Evolutionary conservation across 2,888 invertebrate species (phyloP), one percentile per base, ranked within the genome.

Genomic region (Biston betularia): DNA sequence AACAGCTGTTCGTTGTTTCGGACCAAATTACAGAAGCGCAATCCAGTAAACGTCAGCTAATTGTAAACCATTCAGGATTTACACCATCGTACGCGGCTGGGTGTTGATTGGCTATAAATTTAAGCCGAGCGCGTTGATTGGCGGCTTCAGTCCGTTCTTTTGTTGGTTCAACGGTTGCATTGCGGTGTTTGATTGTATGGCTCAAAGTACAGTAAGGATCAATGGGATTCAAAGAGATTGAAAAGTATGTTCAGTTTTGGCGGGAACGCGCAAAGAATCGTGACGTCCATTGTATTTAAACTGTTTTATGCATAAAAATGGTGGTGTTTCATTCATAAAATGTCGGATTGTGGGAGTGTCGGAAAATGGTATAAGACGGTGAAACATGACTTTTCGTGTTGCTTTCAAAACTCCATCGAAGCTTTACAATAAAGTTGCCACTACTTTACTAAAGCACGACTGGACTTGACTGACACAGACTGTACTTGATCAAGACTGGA

Each of bases 31-130:
- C 65, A 70, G 69, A 76, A 75, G 67, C 69, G 46, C 59, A 65
- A 71, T 65, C 50, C 66, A 60, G 38, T 65, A 63, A 74, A 71
- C 77, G 83, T 79, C 82, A 73, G 70, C 79, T 87, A 87, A 88
- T 88, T 87, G 82, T 80, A 75, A 59, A 46, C 81, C 77, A 83
- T 86, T 84, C 83, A 80, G 79, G 75, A 84, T 85, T 81, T 82
- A 83, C 82, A 79, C 76, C 75, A 75, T 60, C 72, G 57, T 68
- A 76, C 79, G 74, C 76, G 73, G 78, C 77, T 71, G 72, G 67
- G 74, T 75, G 74, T 79, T 87, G 87, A 89, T 89, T 88, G 86
- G 88, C 88, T 87, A 81, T 87, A 87, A 86, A 88, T 85, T 85
- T 78, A 73, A 73, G 73, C 75, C 62, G 72, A 62, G 60, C 54